These are phyloP conservation scores for Gonatopus flavifemur DNA, from an alignment of 1,140 invertebrate species.

Conservation along the genomic window DNA sequence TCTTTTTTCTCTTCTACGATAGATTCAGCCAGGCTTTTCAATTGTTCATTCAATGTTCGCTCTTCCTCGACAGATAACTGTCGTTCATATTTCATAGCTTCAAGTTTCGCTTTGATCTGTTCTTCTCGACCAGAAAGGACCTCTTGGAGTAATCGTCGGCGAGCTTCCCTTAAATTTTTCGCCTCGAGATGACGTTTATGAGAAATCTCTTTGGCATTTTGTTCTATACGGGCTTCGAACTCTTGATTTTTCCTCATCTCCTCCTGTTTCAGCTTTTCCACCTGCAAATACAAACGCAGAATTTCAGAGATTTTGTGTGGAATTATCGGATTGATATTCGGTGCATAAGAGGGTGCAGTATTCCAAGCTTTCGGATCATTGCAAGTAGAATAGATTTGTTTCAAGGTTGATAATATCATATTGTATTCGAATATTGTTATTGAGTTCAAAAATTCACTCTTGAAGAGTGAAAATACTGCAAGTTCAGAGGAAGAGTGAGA, in stretches of 20 bases:
- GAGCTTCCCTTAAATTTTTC: slow-evolving; percentile 19
- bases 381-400: no score
- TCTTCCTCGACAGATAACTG: slow-evolving; percentile 13
- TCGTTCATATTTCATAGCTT: slow-evolving; percentile 9
- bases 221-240: slow-evolving; percentile 19
- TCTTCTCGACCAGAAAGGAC: slow-evolving; percentile 21
- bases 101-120: slow-evolving; percentile 22
- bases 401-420: no score
- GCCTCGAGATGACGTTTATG: slow-evolving; percentile 14
- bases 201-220: slow-evolving; percentile 10
- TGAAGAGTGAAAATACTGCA: no score
- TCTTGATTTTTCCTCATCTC: slow-evolving; percentile 24
- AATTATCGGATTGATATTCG: no score
- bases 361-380: no score
- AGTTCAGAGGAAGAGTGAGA: no score
- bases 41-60: slow-evolving; percentile 18
- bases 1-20: slow-evolving; percentile 3
- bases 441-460: no score
- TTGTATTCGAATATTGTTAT: no score
- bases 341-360: no score
- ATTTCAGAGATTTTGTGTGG: no score
- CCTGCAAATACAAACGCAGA: no score
- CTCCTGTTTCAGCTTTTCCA: slow-evolving; percentile 25
- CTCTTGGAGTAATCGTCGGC: slow-evolving; percentile 15
- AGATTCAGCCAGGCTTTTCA: slow-evolving; percentile 24